Percentiles rank a stretch among this genome's conserved stretches.
These are phyloP conservation scores for Aurelia sp. DNA, from an alignment of 30 jellyfish, hydroid and myxozoan species.

Conservation along the genomic window DNA sequence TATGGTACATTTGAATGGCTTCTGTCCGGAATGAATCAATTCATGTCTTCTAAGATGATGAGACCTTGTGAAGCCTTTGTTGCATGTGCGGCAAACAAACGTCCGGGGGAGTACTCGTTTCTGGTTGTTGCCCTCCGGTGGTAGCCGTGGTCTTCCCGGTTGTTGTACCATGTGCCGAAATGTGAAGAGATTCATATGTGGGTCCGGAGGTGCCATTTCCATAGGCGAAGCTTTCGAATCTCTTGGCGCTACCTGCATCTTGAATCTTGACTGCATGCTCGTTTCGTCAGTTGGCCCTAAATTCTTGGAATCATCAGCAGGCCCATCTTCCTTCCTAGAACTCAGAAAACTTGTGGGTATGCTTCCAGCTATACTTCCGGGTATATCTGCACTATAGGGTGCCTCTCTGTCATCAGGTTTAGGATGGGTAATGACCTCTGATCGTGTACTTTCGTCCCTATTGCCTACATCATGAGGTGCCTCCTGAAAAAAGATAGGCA, in stretches of 20 bases:
- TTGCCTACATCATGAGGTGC: conserved; percentile 21
- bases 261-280: conserved; percentile 39
- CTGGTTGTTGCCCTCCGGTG: conserved; percentile 13
- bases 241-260: conserved; percentile 34
- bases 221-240: conserved; percentile 13
- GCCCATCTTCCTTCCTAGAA: conserved; percentile 39
- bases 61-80: conserved; percentile 68
- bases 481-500: conserved; percentile 37
- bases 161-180: conserved; percentile 64
- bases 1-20: conserved; percentile 72
- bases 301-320: conserved; percentile 4
- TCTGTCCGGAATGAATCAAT: conserved; percentile 67
- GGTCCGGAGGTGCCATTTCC: conserved; percentile 44
- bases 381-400: conserved; percentile 1
- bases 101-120: conserved; percentile 71
- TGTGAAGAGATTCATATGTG: conserved; percentile 52
- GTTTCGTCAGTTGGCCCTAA: conserved; percentile 5
- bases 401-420: conserved; percentile 39
- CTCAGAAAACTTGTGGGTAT: conserved; percentile 22
- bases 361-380: background rate
- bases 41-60: conserved; percentile 70
- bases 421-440: conserved; percentile 4
- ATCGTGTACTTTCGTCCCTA: background rate
- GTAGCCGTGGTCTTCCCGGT: conserved; percentile 34
- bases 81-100: conserved; percentile 69